A percentile compares a stretch with the other conserved stretches of the same genome.
Conservation (phyloP, 2,113 vertebrate species). For the Alectura lathami region DNA sequence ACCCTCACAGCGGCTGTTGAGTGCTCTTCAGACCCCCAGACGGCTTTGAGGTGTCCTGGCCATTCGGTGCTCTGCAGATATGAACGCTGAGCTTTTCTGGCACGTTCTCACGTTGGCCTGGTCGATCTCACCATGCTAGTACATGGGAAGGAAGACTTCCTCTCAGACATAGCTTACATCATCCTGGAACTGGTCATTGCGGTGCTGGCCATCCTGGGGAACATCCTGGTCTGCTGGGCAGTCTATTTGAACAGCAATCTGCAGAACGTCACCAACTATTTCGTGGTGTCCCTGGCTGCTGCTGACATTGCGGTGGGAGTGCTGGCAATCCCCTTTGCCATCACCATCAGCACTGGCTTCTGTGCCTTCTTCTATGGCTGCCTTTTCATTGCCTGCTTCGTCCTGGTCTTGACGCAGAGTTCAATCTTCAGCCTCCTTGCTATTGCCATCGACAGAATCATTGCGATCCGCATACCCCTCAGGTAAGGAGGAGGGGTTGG, state of each 20-base stretch:
- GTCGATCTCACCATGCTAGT: constrained; percentile 80
- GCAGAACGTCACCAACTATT: constrained; percentile 97
- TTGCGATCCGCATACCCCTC: constrained; percentile 93
- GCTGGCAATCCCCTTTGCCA: constrained; percentile 94
- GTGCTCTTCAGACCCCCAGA: not conserved
- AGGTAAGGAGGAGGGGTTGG: constrained; percentile 77
- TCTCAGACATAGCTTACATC: constrained; percentile 80
- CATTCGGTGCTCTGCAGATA: constrained; percentile 81
- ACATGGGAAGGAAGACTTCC: constrained; percentile 42
- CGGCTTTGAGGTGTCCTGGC: constrained; percentile 14
- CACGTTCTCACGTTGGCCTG: constrained; percentile 68
- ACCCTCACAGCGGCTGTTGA: not conserved
- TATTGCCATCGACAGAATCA: constrained; percentile 94
- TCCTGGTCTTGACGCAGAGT: constrained; percentile 94
- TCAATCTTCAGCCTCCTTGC: constrained; percentile 98
- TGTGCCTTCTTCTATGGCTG: constrained; percentile 94
- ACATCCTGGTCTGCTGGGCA: constrained; percentile 96
- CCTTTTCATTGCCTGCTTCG: constrained; percentile 96
- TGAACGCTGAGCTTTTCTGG: constrained; percentile 82
- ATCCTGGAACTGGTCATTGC: constrained; percentile 91
- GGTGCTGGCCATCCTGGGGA: constrained; percentile 89
- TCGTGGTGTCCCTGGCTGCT: constrained; percentile 92
- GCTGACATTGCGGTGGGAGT: constrained; percentile 95
- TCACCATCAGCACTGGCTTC: constrained; percentile 94
- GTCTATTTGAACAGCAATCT: constrained; percentile 93